A percentile compares a stretch with the other conserved stretches of the same genome.
Conservation (phyloP, 2,888 invertebrate species). For the Himalopsyche anomala region DNA sequence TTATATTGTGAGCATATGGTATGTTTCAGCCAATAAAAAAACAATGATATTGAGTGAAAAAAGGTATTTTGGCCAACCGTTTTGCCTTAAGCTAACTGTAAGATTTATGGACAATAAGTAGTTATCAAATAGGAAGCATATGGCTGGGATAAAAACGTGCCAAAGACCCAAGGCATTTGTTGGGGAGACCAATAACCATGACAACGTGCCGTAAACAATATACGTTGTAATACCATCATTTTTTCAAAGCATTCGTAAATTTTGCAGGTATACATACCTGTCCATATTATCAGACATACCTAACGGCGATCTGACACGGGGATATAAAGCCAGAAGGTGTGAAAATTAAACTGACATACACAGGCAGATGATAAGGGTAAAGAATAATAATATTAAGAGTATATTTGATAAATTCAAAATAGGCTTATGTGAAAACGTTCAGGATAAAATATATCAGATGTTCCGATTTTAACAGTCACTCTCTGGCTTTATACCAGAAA, state of each 20-base stretch:
- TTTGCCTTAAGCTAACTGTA: background rate
- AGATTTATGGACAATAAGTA: background rate
- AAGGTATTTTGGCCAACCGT: background rate
- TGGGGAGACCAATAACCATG: constrained; percentile 26
- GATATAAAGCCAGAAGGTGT: background rate
- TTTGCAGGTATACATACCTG: constrained; percentile 38
- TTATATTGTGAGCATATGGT: too few relatives aligned
- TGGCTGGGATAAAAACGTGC: constrained; percentile 31
- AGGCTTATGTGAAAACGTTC: too few relatives aligned
- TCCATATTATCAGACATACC: background rate
- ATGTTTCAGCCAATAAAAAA: too few relatives aligned
- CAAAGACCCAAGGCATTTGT: background rate
- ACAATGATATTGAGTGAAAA: too few relatives aligned
- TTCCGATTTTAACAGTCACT: too few relatives aligned
- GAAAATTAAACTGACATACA: background rate
- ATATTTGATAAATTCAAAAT: too few relatives aligned
- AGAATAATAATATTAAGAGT: too few relatives aligned
- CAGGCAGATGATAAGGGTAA: background rate
- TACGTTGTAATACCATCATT: background rate
- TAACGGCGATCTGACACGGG: background rate
- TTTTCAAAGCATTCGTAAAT: constrained; percentile 1
- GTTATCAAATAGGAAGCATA: constrained; percentile 35
- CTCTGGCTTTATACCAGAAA: too few relatives aligned
- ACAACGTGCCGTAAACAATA: constrained; percentile 32
- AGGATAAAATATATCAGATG: too few relatives aligned